Evolutionary conservation across 2,888 invertebrate genomes (phyloP).

Genomic region (Mongoloraphidia duomilia): DNA sequence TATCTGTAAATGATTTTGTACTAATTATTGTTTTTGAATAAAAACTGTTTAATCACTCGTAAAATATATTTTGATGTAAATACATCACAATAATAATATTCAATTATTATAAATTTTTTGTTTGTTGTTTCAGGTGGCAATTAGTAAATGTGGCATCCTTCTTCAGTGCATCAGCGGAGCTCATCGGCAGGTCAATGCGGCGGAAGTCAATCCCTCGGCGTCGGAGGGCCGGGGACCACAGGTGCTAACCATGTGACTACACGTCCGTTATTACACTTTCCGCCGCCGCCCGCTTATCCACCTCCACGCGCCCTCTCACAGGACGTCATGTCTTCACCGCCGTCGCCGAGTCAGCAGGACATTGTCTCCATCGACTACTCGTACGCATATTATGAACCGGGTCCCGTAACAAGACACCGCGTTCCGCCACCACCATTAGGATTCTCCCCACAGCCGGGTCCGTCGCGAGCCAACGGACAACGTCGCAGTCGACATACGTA

Average conservation of each 20-base stretch:
- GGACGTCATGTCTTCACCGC: slow-evolving; percentile 17
- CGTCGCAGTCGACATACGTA: slow-evolving; percentile 49
- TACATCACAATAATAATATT: no score
- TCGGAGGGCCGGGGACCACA: slow-evolving; percentile 6
- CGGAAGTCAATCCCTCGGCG: slow-evolving; percentile 2
- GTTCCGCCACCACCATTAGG: slow-evolving; percentile 36
- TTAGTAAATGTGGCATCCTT: no score
- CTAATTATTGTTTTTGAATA: no score
- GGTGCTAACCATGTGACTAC: slow-evolving; percentile 2
- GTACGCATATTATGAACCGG: slow-evolving; percentile 69
- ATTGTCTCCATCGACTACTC: slow-evolving; percentile 48
- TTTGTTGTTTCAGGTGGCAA: no score
- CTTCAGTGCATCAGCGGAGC: no score
- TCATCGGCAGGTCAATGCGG: not conserved
- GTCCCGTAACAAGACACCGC: slow-evolving; percentile 43
- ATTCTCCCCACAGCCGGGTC: slow-evolving; percentile 3
- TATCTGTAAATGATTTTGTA: no score
- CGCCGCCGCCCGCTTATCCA: slow-evolving; percentile 59
- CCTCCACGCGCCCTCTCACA: slow-evolving; percentile 29
- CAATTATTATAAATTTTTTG: no score
- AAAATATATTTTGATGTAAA: no score
- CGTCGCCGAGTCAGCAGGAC: slow-evolving; percentile 20
- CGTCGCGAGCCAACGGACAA: slow-evolving; percentile 24
- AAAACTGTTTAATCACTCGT: no score
- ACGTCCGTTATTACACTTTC: slow-evolving; percentile 50